Evolutionary conservation across 2,888 invertebrate genomes (phyloP), one percentile per base, ranked within the genome.

Genomic region (Vesta saturnalis): DNA sequence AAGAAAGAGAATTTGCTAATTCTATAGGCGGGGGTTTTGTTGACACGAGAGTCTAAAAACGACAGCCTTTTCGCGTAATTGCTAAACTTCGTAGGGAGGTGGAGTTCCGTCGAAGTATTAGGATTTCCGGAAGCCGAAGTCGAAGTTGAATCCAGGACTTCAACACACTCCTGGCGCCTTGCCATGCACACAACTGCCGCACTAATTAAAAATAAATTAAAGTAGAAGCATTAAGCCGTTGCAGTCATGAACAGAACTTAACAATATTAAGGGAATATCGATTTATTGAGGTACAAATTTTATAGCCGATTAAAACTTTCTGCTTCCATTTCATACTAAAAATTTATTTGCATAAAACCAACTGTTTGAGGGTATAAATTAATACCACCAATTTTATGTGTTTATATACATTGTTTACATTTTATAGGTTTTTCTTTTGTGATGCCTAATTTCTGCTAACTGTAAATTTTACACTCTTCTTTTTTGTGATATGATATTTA

Each of bases 161-260:
- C 69, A 61, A 73, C 74, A 72, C 72, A 71, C 72, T 71, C 61
- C 73, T 74, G 73, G 74, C 75, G 61, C 55, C 60, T 60, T 75
- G 74, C 74, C 73, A 71, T 71, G 62, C 60, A 71, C 74, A 70
- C 67, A 69, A 52, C 52, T 52, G 69, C 71, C 61, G 73, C 76
- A 73, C 75, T 77, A 77, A 77, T 77, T 76, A 77, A 76, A 77
- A 76, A 76, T 77, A 77, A 77, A 77, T 77, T 77, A 75, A 76
- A 77, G 74, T 70, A 60, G 57, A 46, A 52, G 58, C 65, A 70
- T 70, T 66, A 66, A 70, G 61, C 63, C 69, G 73, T 67, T 67
- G 72, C 74, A 77, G 74, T 74, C 75, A 76, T 74, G 73, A 73
- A 70, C 75, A 75, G 74, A 75, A 76, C 74, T 75, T 75, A 71